These are phyloP conservation scores for Spodoptera frugiperda DNA, from an alignment of 1,140 invertebrate species.

Conservation along the genomic window DNA sequence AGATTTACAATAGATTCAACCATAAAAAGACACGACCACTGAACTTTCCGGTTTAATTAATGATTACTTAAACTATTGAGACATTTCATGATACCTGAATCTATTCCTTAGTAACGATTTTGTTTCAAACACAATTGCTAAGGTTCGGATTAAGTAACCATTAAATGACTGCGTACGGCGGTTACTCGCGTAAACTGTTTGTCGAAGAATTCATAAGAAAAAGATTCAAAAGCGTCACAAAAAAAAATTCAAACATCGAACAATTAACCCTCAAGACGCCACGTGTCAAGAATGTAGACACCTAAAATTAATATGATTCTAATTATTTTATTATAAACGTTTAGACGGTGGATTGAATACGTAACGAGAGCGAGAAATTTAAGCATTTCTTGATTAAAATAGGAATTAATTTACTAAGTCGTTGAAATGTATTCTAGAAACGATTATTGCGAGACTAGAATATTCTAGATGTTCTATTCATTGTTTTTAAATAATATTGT, in stretches of 20 bases:
- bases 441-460: constrained; percentile 15
- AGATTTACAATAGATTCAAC: too few relatives aligned
- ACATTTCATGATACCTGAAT: too few relatives aligned
- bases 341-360: background rate
- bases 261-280: background rate
- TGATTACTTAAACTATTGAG: too few relatives aligned
- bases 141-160: too few relatives aligned
- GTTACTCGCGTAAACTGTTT: too few relatives aligned
- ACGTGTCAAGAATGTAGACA: background rate
- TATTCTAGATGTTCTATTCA: background rate
- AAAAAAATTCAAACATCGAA: background rate
- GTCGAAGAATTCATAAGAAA: too few relatives aligned
- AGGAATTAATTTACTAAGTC: constrained; percentile 34
- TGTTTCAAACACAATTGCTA: too few relatives aligned
- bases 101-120: too few relatives aligned
- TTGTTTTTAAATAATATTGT: background rate
- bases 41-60: too few relatives aligned
- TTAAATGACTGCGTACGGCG: too few relatives aligned
- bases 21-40: too few relatives aligned
- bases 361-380: constrained; percentile 2
- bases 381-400: constrained; percentile 33
- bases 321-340: constrained; percentile 15
- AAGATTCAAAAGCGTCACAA: too few relatives aligned
- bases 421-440: constrained; percentile 21
- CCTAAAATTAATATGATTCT: constrained; percentile 12